These are phyloP conservation scores for Magallana nippona DNA, from an alignment of 2,888 invertebrate species.

Conservation along the genomic window DNA sequence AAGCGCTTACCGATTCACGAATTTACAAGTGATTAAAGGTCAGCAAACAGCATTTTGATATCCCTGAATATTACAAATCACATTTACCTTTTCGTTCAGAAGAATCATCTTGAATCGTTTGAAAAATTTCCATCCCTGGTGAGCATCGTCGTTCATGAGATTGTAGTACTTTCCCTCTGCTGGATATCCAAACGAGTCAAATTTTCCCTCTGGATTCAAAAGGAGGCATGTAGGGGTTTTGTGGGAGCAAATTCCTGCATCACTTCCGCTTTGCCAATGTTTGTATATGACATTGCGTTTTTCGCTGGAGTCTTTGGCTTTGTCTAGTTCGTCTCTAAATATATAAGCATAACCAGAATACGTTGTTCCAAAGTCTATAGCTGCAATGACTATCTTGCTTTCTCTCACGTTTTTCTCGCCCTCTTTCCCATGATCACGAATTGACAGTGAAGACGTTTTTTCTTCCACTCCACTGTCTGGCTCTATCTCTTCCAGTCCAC, in stretches of 20 bases:
- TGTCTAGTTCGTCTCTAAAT: neutral
- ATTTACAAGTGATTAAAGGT: too few species aligned
- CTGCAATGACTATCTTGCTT: neutral
- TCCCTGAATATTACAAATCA: too few species aligned
- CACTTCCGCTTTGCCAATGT: neutral
- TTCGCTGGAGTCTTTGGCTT: neutral
- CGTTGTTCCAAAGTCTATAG: slow-evolving; percentile 35
- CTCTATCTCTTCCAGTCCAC: slow-evolving; percentile 4
- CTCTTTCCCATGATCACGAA: neutral
- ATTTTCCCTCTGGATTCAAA: neutral
- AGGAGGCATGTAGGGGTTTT: slow-evolving; percentile 23
- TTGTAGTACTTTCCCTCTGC: slow-evolving; percentile 24
- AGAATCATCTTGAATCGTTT: slow-evolving; percentile 18
- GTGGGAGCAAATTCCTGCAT: neutral
- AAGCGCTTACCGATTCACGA: too few species aligned
- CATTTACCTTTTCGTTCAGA: neutral
- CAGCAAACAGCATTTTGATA: too few species aligned
- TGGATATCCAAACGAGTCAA: slow-evolving; percentile 17
- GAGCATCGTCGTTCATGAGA: neutral
- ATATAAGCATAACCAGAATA: slow-evolving; percentile 19
- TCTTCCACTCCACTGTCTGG: neutral
- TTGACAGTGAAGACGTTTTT: neutral
- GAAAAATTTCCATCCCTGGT: neutral
- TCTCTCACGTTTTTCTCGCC: neutral
- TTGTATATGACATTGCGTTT: neutral